Evolutionary conservation across 2,113 vertebrate genomes (phyloP).

Genomic region (Hipposideros armiger): DNA sequence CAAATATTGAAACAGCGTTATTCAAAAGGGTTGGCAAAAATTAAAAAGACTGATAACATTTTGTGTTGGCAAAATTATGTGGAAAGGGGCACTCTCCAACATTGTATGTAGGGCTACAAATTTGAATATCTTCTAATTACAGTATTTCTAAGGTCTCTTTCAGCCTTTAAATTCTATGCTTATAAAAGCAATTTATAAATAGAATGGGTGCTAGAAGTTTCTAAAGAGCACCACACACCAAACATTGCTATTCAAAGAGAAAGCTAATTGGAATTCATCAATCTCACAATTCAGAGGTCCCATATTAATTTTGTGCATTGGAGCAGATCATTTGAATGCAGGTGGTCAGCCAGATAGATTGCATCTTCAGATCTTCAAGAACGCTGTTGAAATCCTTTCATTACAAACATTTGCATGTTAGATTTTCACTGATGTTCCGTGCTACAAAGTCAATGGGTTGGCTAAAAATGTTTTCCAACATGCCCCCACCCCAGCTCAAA

Average conservation of each 20-base stretch:
- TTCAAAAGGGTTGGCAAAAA: neutral
- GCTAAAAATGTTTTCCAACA: neutral
- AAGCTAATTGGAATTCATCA: conserved; percentile 61
- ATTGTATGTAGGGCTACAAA: neutral
- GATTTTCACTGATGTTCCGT: neutral
- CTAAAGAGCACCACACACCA: conserved; percentile 39
- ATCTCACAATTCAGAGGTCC: neutral
- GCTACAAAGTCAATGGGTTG: neutral
- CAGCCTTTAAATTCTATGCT: conserved; percentile 42
- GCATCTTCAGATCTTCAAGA: conserved; percentile 25
- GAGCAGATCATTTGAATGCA: neutral
- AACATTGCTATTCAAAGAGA: conserved; percentile 63
- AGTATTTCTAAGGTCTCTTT: conserved; percentile 60
- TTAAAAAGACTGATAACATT: neutral
- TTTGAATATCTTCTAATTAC: conserved; percentile 10
- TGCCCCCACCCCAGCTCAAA: neutral
- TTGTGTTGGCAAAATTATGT: neutral
- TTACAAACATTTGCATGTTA: neutral
- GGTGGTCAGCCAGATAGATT: neutral
- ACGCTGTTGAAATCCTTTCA: neutral
- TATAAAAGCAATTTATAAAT: conserved; percentile 69
- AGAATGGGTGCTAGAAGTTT: conserved; percentile 68
- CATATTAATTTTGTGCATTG: conserved; percentile 9
- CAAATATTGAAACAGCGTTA: neutral
- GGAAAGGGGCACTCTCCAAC: neutral